Evolutionary conservation across 2,888 invertebrate species (phyloP), one percentile per base, ranked within the genome.

Genomic region (Pyrrhia umbra): DNA sequence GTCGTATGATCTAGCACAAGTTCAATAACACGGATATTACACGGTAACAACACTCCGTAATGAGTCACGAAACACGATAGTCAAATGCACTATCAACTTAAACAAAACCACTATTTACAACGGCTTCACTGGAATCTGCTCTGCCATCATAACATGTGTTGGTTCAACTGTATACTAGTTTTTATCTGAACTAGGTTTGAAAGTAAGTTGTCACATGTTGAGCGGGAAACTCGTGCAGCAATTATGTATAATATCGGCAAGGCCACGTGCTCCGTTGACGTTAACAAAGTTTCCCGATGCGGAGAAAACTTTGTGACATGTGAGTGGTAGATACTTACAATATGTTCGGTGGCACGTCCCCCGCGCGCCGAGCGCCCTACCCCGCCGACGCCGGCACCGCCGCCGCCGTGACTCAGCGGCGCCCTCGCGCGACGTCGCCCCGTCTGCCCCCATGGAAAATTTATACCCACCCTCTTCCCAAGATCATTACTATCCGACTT

Each of bases 271-370:
- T 94, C 94, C 85, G 88, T 90, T 94, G 94, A 94, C 93, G 94
- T 92, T 94, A 93, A 93, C 94, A 94, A 94, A 95, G 94, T 95
- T 95, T 94, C 88, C 88, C 91, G 92, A 93, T 94, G 93, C 92
- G 92, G 92, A 92, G 94, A 92, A 93, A 95, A 94, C 94, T 95
- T 95, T 93, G 93, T 94, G 94, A 94, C 94, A 94, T 95, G 94
- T 94, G 94, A 94, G 94, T 88, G 89, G 92, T 92, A 90, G 90
- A 91, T 94, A 94, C 92, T 93, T 93, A 92, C 92, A 91, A 92
- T 94, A 93, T 94, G 91, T 92, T 90, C 85, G 79, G 85, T 78
- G 80, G 83, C 83, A 82, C 80, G 83, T 79, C 76, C 71, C 81
- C 76, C 75, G 68, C 79, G 82, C 87, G 47, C 57, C 47, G n/a